Evolutionary conservation across 2,888 invertebrate genomes (phyloP).

Genomic region (Nephrotoma appendiculata): DNA sequence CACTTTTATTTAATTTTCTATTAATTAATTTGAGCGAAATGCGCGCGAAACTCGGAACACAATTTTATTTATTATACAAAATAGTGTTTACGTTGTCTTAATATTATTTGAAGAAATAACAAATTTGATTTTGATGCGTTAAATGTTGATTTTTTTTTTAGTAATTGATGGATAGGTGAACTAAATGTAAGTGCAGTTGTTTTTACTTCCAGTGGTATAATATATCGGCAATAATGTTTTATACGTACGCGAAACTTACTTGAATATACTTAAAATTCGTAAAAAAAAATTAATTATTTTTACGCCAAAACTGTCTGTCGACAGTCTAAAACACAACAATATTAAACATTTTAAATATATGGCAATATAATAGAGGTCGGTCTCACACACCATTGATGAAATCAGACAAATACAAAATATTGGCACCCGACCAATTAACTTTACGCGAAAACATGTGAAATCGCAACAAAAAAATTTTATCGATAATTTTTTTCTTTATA

Average conservation of each 20-base stretch:
- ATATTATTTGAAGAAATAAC: background rate
- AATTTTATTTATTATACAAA: background rate
- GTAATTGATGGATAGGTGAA: background rate
- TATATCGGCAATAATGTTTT: background rate
- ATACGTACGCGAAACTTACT: background rate
- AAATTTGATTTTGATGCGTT: background rate
- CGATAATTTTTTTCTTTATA: background rate
- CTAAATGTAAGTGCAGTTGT: background rate
- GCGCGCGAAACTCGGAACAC: background rate
- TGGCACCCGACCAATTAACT: background rate
- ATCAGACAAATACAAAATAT: background rate
- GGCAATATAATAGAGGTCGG: background rate
- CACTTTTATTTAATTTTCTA: background rate
- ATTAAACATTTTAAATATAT: background rate
- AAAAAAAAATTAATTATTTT: background rate
- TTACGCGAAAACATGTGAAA: background rate
- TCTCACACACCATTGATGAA: background rate
- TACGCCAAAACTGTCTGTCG: background rate
- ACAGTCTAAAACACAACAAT: background rate
- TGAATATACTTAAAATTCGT: too few species aligned
- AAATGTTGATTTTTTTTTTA: background rate
- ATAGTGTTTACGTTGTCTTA: background rate
- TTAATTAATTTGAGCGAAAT: background rate
- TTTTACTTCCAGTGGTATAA: background rate
- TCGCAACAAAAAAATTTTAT: background rate